Percentiles rank a stretch among this genome's conserved stretches.
Evolutionary conservation across 2,113 vertebrate species (phyloP).

Genomic region (Mesembrinibis cayennensis): DNA sequence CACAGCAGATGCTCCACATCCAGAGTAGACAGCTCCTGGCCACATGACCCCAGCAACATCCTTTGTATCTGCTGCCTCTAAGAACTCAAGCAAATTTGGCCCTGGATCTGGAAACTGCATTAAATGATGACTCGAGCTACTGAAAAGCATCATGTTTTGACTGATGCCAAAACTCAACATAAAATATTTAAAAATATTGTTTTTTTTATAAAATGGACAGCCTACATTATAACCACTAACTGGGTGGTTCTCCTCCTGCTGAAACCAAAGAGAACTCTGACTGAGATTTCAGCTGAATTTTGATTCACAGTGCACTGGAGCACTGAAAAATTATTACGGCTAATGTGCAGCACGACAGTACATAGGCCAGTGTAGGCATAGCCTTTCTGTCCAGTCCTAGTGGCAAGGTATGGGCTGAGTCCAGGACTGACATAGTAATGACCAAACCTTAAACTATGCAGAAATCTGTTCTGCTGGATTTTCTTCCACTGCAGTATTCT

Average conservation of each 20-base stretch:
- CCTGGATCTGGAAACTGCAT: neutral
- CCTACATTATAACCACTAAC: neutral
- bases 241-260: neutral
- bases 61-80: neutral
- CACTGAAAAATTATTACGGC: neutral
- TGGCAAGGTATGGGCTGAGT: neutral
- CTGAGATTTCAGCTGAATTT: neutral
- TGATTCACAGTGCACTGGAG: neutral
- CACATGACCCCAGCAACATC: neutral
- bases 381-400: neutral
- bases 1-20: neutral
- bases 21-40: neutral
- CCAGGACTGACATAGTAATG: neutral
- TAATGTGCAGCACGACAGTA: neutral
- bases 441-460: neutral
- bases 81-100: neutral
- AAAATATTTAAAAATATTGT: neutral
- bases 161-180: neutral
- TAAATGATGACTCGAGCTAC: neutral
- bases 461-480: neutral
- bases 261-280: neutral
- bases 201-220: neutral
- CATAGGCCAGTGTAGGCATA: accelerated
- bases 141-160: neutral
- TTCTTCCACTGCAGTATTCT: neutral